These are phyloP conservation scores for Zenarchopterus dispar DNA, from an alignment of 2,797 vertebrate species.

Conservation along the genomic window DNA sequence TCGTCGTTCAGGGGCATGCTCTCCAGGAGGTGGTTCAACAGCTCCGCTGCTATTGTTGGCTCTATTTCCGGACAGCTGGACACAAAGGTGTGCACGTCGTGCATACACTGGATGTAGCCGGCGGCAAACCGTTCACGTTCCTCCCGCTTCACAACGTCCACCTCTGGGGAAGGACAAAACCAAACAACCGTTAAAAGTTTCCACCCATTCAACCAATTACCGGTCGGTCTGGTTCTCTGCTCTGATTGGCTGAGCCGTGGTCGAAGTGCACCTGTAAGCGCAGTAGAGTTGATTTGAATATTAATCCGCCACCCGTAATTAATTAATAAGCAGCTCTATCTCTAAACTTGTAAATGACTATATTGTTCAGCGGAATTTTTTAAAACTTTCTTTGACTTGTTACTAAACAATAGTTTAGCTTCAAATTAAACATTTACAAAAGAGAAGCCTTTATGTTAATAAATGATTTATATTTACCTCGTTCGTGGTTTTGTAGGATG, in stretches of 20 bases:
- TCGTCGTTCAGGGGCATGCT: conserved; percentile 91
- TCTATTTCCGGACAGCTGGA: conserved; percentile 93
- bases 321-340: not conserved
- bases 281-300: conserved; percentile 14
- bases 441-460: no score
- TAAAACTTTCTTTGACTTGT: not conserved
- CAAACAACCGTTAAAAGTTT: no score
- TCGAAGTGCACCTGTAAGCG: conserved; percentile 32
- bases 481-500: conserved; percentile 83
- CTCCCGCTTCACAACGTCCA: conserved; percentile 86
- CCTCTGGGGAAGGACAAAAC: conserved; percentile 68
- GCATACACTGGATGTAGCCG: conserved; percentile 98
- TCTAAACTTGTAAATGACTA: no score
- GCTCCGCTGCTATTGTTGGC: conserved; percentile 87
- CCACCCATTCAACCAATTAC: no score
- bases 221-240: not conserved
- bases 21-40: conserved; percentile 93
- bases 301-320: conserved; percentile 24
- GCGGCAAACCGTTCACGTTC: conserved; percentile 93
- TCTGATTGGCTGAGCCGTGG: conserved; percentile 49
- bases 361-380: no score
- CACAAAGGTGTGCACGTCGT: conserved; percentile 96
- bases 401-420: not conserved
- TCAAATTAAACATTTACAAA: no score
- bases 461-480: conserved; percentile 77